Conservation (phyloP, 2,797 vertebrate genomes). For the Ctenopoma kingsleyae region DNA sequence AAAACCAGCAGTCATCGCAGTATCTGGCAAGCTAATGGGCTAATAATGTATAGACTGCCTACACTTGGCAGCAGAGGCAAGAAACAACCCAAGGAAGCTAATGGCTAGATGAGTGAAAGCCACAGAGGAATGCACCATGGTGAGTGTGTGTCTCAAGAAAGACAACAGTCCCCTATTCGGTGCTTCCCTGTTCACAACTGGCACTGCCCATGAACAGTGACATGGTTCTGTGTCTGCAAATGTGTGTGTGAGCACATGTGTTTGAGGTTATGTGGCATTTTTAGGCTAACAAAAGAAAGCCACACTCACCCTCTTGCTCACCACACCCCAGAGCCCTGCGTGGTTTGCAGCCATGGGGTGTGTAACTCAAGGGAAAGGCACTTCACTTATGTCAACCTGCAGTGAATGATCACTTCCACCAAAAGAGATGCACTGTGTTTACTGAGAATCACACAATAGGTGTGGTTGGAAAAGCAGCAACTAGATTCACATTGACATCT, state of each 20-base stretch:
- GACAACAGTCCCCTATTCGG: constrained; percentile 47
- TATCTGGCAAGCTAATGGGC: constrained; percentile 68
- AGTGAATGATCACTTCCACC: constrained; percentile 37
- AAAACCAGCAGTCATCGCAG: constrained; percentile 45
- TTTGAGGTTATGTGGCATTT: constrained; percentile 58
- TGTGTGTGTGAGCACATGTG: constrained; percentile 12
- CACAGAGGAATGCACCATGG: constrained; percentile 76
- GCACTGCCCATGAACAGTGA: constrained; percentile 55
- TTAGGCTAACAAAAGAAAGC: constrained; percentile 74
- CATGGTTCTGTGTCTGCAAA: constrained; percentile 49
- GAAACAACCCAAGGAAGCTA: constrained; percentile 72
- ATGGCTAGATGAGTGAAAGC: constrained; percentile 80
- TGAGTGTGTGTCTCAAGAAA: constrained; percentile 44
- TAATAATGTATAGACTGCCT: constrained; percentile 81
- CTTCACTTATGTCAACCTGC: constrained; percentile 51
- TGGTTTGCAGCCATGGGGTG: constrained; percentile 55
- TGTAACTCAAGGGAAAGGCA: constrained; percentile 36
- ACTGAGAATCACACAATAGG: constrained; percentile 36
- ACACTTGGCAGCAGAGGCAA: constrained; percentile 57
- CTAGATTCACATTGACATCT: constrained; percentile 43
- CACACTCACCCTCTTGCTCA: constrained; percentile 64
- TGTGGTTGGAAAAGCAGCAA: constrained; percentile 40
- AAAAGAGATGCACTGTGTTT: constrained; percentile 28
- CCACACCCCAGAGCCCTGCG: constrained; percentile 71
- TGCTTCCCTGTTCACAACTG: constrained; percentile 49